These are phyloP conservation scores for Adelphocoris suturalis DNA, from an alignment of 2,888 invertebrate species.

Conservation along the genomic window DNA sequence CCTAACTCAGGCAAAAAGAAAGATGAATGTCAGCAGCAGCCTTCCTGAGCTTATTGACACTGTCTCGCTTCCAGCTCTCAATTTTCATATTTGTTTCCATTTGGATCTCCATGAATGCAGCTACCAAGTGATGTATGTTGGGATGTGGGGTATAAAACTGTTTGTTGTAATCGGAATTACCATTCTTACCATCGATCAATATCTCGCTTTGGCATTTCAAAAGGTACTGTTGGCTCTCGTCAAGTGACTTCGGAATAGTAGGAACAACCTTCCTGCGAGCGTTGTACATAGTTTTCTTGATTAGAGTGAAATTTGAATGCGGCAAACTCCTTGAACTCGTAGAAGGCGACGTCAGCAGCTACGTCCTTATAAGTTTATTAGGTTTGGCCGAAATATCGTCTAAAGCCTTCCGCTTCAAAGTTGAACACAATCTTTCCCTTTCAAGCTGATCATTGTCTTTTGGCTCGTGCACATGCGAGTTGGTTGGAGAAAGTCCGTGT, in stretches of 20 bases:
- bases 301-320: too few relatives aligned
- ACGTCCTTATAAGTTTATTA: slow-evolving; percentile 10
- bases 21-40: too few relatives aligned
- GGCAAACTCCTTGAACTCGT: slow-evolving; percentile 14
- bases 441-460: slow-evolving; percentile 14
- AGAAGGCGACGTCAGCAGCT: slow-evolving; percentile 3
- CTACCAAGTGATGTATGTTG: too few relatives aligned
- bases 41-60: too few relatives aligned
- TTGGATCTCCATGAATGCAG: too few relatives aligned
- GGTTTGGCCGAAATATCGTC: slow-evolving; percentile 2
- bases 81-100: too few relatives aligned
- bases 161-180: too few relatives aligned
- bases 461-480: slow-evolving; percentile 14
- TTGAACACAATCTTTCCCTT: slow-evolving; percentile 13
- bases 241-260: background rate
- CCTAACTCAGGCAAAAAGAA: too few relatives aligned
- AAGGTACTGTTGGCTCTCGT: slow-evolving; percentile 30
- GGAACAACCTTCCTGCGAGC: background rate
- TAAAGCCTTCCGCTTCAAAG: slow-evolving; percentile 30
- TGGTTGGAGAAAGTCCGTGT: too few relatives aligned
- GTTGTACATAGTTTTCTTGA: slow-evolving; percentile 26
- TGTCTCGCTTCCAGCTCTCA: too few relatives aligned
- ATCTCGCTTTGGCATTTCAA: background rate
- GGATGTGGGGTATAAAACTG: too few relatives aligned
- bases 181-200: slow-evolving; percentile 4